Evolutionary conservation across 30 jellyfish, hydroid and myxozoan species (phyloP).

Genomic region (Calvadosia cruxmelitensis): DNA sequence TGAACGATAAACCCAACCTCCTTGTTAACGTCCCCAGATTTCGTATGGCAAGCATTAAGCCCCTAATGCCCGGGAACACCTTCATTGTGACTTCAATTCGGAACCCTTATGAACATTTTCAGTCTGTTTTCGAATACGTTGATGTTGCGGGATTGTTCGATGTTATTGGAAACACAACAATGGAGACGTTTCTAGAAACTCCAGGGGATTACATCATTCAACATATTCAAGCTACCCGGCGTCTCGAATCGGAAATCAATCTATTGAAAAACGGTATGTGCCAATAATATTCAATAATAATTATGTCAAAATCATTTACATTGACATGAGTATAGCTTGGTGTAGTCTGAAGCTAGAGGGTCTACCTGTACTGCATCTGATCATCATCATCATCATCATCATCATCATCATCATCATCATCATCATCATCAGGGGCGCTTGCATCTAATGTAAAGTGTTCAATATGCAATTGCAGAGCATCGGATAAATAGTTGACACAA

Average conservation of each 20-base stretch:
- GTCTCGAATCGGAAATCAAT: slow-evolving; percentile 30
- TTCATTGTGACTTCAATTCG: background rate
- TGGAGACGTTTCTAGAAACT: background rate
- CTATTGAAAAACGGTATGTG: slow-evolving; percentile 37
- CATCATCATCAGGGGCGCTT: no score
- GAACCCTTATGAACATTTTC: background rate
- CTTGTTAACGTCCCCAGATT: slow-evolving; percentile 21
- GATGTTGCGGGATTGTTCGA: background rate
- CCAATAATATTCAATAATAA: no score
- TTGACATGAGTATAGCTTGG: background rate
- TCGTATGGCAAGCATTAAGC: background rate
- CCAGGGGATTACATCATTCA: slow-evolving; percentile 18
- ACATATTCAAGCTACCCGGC: slow-evolving; percentile 16
- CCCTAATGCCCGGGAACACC: background rate
- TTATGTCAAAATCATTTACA: background rate
- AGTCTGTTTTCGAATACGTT: background rate
- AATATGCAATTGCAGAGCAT: no score
- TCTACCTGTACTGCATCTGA: background rate
- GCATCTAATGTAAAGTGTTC: no score
- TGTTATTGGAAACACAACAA: background rate
- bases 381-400: no score
- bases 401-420: no score
- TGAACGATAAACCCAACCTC: slow-evolving; percentile 23
- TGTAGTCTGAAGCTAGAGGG: background rate
- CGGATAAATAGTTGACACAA: no score